phyloP scores from a whole-genome alignment of 2,888 invertebrate species.

The Pycnomerus fuliginosus region DNA sequence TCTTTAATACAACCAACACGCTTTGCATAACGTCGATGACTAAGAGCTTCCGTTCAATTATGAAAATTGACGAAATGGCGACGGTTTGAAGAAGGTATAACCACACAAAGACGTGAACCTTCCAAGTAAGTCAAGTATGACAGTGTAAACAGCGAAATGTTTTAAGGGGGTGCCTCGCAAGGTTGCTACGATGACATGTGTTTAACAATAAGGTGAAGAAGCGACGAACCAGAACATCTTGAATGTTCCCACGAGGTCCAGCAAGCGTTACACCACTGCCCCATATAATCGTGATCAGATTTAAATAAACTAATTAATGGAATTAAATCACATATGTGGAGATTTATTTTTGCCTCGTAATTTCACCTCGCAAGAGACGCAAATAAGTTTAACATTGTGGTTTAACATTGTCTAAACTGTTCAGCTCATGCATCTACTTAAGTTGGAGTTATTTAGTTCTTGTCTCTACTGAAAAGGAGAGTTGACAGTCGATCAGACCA shows the following conservation, averaged over 20 bases:
- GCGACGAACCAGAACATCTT: slow-evolving; percentile 45
- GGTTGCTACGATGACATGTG: slow-evolving; percentile 39
- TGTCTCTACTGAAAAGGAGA: slow-evolving; percentile 31
- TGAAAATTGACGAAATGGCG: neutral
- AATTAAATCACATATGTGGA: slow-evolving; percentile 6
- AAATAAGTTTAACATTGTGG: no score
- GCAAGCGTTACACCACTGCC: slow-evolving; percentile 40
- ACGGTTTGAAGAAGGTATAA: no score
- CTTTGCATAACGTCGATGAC: no score
- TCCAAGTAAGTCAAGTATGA: slow-evolving; percentile 12
- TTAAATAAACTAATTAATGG: slow-evolving; percentile 20
- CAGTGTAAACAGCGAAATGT: slow-evolving; percentile 26
- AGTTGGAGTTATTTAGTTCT: slow-evolving; percentile 31
- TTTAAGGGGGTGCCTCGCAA: slow-evolving; percentile 37
- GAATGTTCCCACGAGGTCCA: slow-evolving; percentile 44
- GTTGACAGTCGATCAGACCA: slow-evolving; percentile 36
- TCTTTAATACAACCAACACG: no score
- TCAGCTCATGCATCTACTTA: slow-evolving; percentile 22
- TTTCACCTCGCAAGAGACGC: slow-evolving; percentile 10
- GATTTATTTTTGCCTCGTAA: slow-evolving; percentile 8
- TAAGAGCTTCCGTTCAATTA: no score
- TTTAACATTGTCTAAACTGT: slow-evolving; percentile 8
- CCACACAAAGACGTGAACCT: slow-evolving; percentile 21
- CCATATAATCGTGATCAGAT: slow-evolving; percentile 47
- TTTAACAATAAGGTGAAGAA: slow-evolving; percentile 42